A percentile compares a stretch with the other conserved stretches of the same genome.
These are phyloP conservation scores for Telmatherina bonti DNA, from an alignment of 2,797 vertebrate species.

Conservation along the genomic window DNA sequence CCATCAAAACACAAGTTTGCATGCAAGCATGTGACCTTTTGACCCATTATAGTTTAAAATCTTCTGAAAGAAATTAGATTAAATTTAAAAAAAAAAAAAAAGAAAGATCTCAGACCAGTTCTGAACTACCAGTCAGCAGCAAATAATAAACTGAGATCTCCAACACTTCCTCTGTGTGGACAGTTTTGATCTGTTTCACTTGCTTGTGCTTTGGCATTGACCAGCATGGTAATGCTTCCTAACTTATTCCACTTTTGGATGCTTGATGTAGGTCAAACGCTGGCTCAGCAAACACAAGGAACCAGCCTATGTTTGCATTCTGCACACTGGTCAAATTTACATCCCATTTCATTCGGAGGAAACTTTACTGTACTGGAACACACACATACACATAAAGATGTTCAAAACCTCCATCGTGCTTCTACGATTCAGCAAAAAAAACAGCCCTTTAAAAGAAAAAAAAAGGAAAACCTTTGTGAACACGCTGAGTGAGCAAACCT, in stretches of 20 bases:
- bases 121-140: not conserved
- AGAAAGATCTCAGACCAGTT: not conserved
- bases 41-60: not conserved
- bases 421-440: conserved; percentile 78
- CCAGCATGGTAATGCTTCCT: conserved; percentile 51
- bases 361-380: conserved; percentile 54
- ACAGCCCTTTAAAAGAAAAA: conserved; percentile 42
- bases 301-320: conserved; percentile 56
- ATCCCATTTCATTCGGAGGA: conserved; percentile 71
- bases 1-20: conserved; percentile 16
- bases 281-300: conserved; percentile 71
- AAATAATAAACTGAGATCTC: conserved; percentile 4
- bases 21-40: conserved; percentile 4
- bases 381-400: conserved; percentile 33
- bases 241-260: conserved; percentile 59
- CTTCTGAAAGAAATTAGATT: not conserved
- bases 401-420: conserved; percentile 45
- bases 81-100: not conserved
- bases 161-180: conserved; percentile 1
- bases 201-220: conserved; percentile 44
- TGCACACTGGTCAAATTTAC: conserved; percentile 73
- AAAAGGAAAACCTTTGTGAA: conserved; percentile 51
- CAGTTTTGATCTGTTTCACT: not conserved
- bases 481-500: conserved; percentile 67
- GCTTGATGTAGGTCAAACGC: conserved; percentile 71